Percentiles rank a stretch among this genome's conserved stretches.
These are phyloP conservation scores for Penaeus chinensis DNA, from an alignment of 1,140 invertebrate species.

Conservation along the genomic window DNA sequence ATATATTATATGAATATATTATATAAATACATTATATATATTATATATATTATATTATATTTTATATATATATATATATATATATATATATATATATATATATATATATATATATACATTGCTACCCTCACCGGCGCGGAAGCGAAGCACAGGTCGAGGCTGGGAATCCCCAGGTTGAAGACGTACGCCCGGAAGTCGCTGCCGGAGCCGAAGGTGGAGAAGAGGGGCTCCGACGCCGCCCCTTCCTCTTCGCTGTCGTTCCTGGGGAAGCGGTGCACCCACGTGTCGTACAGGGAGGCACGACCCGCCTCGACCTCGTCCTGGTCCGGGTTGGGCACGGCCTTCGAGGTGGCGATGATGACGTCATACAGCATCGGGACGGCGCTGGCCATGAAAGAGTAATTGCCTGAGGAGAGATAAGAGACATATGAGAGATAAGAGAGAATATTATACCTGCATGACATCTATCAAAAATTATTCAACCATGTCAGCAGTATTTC, in stretches of 20 bases:
- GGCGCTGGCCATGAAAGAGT: not conserved
- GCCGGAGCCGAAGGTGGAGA: constrained; percentile 3
- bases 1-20: too few relatives aligned
- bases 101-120: too few relatives aligned
- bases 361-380: not conserved
- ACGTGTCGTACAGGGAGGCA: constrained; percentile 62
- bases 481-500: too few relatives aligned
- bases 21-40: too few relatives aligned
- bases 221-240: not conserved
- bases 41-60: too few relatives aligned
- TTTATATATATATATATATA: too few relatives aligned
- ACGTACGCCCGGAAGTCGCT: constrained; percentile 48
- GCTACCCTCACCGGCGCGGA: not conserved
- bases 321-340: constrained; percentile 62
- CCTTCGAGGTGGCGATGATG: constrained; percentile 15
- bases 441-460: not conserved
- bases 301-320: constrained; percentile 46
- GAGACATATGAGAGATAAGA: not conserved
- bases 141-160: constrained; percentile 35
- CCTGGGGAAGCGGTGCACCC: not conserved
- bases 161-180: constrained; percentile 37
- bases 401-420: not conserved
- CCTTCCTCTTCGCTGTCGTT: not conserved
- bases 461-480: too few relatives aligned
- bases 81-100: too few relatives aligned